phyloP scores from a whole-genome alignment of 2,113 vertebrate species.

The Proterorhinus semilunaris region DNA sequence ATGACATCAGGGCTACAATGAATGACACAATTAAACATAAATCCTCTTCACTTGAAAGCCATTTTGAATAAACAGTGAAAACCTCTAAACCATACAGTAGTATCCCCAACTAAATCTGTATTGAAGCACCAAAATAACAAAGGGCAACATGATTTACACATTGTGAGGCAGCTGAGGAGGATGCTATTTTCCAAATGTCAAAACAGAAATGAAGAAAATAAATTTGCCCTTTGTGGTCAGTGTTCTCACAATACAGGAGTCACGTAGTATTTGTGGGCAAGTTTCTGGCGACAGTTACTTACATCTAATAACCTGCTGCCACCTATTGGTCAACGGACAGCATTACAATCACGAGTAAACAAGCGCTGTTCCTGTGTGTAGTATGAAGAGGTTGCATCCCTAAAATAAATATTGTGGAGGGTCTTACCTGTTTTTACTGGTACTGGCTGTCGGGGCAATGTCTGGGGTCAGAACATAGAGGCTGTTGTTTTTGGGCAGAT shows the following conservation, averaged over 20 bases:
- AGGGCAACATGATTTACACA: conserved; percentile 56
- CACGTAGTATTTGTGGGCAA: conserved; percentile 9
- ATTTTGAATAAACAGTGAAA: neutral
- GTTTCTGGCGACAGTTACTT: neutral
- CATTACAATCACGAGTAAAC: neutral
- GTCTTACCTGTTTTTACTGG: conserved; percentile 89
- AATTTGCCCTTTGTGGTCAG: conserved; percentile 31
- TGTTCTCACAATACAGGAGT: conserved; percentile 42
- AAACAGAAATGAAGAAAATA: conserved; percentile 47
- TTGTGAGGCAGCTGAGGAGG: conserved; percentile 17
- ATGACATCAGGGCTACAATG: neutral
- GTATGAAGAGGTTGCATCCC: neutral
- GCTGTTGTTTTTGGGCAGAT: conserved; percentile 98
- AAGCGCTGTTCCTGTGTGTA: neutral
- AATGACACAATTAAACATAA: neutral
- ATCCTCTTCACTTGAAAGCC: neutral
- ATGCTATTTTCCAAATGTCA: conserved; percentile 63
- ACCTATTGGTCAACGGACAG: conserved; percentile 51
- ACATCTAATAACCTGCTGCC: conserved; percentile 35
- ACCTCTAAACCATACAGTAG: neutral
- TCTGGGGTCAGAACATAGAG: conserved; percentile 97
- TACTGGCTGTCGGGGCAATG: conserved; percentile 88
- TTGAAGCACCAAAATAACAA: conserved; percentile 36
- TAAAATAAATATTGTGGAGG: neutral
- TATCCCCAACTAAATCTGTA: neutral